These are phyloP conservation scores for Bombus superbus DNA, from an alignment of 1,140 invertebrate genomes.

Conservation along the genomic window DNA sequence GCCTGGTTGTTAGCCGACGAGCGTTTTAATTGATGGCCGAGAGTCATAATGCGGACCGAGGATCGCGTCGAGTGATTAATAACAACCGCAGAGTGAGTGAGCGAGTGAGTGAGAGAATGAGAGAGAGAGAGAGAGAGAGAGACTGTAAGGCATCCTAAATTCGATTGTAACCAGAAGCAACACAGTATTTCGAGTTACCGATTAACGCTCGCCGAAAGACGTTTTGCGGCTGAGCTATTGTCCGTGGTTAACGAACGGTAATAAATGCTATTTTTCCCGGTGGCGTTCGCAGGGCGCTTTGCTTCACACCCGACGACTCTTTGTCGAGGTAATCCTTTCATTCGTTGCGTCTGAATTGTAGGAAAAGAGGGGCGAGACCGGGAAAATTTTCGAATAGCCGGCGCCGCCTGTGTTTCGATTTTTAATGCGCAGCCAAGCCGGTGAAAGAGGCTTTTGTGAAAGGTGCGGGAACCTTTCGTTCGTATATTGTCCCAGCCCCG, in stretches of 20 bases:
- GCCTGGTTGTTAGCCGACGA: conserved; percentile 8
- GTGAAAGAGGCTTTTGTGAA: background rate
- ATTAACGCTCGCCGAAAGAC: conserved; percentile 49
- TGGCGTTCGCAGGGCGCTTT: background rate
- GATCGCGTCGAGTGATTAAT: conserved; percentile 48
- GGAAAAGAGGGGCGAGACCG: background rate
- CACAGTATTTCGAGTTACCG: conserved; percentile 22
- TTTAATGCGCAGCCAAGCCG: background rate
- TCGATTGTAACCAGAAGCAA: conserved; percentile 3
- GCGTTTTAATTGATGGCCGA: conserved; percentile 54
- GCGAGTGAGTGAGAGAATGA: background rate
- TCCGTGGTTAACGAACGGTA: conserved; percentile 30
- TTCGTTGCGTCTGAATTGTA: conserved; percentile 5
- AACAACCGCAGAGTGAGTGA: conserved; percentile 10
- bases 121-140: background rate
- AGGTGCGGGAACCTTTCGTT: background rate
- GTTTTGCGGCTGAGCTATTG: conserved; percentile 35
- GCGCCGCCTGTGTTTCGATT: background rate
- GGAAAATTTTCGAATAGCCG: conserved; percentile 22
- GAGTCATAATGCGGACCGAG: conserved; percentile 37
- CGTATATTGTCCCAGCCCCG: background rate
- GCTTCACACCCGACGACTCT: conserved; percentile 13
- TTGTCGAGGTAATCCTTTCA: conserved; percentile 16
- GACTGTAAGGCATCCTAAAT: conserved; percentile 34
- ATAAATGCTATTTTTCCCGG: conserved; percentile 39